Percentiles rank a stretch among this genome's conserved stretches.
phyloP scores from a whole-genome alignment of 2,888 invertebrate genomes.

The Lamellibrachia satsuma region DNA sequence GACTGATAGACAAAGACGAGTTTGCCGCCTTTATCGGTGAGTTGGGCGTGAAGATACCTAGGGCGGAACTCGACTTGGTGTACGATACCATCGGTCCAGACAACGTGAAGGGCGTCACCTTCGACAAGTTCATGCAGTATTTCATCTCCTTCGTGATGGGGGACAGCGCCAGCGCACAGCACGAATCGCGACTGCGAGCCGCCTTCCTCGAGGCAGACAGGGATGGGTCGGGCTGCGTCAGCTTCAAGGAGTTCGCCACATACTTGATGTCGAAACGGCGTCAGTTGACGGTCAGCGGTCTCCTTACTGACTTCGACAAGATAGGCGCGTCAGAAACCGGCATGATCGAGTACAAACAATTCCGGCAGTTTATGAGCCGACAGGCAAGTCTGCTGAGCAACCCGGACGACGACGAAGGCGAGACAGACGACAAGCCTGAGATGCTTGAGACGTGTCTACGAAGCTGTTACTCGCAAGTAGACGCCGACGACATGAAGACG shows the following conservation, averaged over 20 bases:
- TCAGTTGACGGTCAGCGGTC: conserved; percentile 27
- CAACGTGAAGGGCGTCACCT: conserved; percentile 29
- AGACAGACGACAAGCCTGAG: background rate
- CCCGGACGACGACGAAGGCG: conserved; percentile 28
- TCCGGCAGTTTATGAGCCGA: conserved; percentile 34
- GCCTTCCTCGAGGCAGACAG: conserved; percentile 42
- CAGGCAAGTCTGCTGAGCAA: conserved; percentile 14
- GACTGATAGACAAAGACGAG: conserved; percentile 38
- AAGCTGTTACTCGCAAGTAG: conserved; percentile 9
- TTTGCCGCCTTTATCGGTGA: conserved; percentile 36
- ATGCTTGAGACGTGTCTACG: conserved; percentile 23
- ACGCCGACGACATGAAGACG: conserved; percentile 30
- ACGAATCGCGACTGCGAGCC: conserved; percentile 32
- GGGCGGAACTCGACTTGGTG: conserved; percentile 35
- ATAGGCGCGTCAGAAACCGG: conserved; percentile 33
- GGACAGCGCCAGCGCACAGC: conserved; percentile 26
- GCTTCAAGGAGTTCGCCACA: conserved; percentile 42
- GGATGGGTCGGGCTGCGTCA: conserved; percentile 38
- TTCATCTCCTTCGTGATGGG: conserved; percentile 37
- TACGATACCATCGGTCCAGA: conserved; percentile 36
- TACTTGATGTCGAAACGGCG: conserved; percentile 36
- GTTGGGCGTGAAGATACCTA: conserved; percentile 37
- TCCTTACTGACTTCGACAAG: conserved; percentile 36
- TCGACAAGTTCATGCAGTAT: conserved; percentile 40
- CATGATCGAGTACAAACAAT: conserved; percentile 36